Conservation (phyloP, 2,113 vertebrate species). For the Ameiurus melas region DNA sequence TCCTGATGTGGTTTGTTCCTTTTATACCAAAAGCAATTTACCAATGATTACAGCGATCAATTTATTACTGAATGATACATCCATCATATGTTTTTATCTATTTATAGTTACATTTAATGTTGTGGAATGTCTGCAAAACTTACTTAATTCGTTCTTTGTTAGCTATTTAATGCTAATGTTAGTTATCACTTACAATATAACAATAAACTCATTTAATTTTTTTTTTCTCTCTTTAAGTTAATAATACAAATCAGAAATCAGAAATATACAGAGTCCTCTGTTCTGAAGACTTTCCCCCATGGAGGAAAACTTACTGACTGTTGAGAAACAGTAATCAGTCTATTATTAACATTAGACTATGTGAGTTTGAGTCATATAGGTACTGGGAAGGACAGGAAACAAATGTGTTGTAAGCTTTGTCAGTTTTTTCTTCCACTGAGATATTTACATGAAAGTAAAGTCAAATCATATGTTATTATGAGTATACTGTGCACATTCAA, state of each 20-base stretch:
- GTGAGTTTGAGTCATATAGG: not conserved
- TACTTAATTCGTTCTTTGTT: not conserved
- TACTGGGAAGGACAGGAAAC: not conserved
- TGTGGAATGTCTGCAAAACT: not conserved
- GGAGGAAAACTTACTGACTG: no score
- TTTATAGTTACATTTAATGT: no score
- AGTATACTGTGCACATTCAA: not conserved
- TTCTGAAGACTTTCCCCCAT: no score
- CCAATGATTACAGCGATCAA: no score
- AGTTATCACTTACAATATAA: not conserved
- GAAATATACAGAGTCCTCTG: no score
- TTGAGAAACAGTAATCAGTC: no score
- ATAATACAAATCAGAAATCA: not conserved
- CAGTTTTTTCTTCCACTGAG: not conserved
- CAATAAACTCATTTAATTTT: not conserved
- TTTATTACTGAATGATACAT: no score
- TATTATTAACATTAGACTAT: no score
- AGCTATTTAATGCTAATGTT: not conserved
- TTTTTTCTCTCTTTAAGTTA: not conserved
- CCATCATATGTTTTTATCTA: no score
- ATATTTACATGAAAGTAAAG: not conserved
- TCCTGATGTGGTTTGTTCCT: no score
- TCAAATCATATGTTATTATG: not conserved
- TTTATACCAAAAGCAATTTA: no score
- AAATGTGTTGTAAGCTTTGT: not conserved